Base-by-base conservation (phyloP, 2,113 vertebrate genomes). In the Mormyrus iriodes region DNA sequence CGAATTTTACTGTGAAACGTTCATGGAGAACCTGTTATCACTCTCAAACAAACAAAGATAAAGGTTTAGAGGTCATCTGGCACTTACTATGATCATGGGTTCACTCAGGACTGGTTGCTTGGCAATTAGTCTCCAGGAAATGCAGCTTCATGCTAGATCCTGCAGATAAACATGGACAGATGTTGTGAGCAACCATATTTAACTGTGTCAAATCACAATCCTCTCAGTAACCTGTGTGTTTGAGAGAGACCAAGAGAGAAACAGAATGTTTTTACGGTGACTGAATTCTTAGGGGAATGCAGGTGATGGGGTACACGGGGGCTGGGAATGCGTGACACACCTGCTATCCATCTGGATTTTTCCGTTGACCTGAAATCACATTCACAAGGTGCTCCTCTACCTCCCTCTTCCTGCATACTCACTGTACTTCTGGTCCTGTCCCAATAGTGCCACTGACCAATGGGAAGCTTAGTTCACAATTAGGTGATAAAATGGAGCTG, bases 291-390 rank as follows among this genome's bases (percentile, higher is more conserved):
- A 76, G 27, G 69, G 31, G 35, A 13, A 42, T 79, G 73, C 31
- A 42, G 35, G 1, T 79, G 35, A 35, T 17, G 35, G 35, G 35
- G 73, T 35, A 79, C 73, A 10, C 2, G 35, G 35, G 17, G 17
- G 61, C 61, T 31, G 61, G 61, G n/a, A 69, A 69, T 69, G 61
- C 61, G 19, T 69, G 61, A 69, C 61, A 69, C 27, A 79, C 73
- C 73, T 79, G 73, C 39, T 42, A 79, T 17, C 17, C 15, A 79
- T 79, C 73, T 42, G 73, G 35, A 42, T 79, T 42, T 79, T 79
- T 79, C 35, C 73, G 35, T 79, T 79, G 73, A 79, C 73, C 73
- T 79, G 73, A 79, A 79, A 79, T 19, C 69, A 76, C 69, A 76
- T 21, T 79, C 35, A 17, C 35, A 79, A 79, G 35, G 35, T 79